Conservation (phyloP, 2,888 invertebrate genomes). For the Cheilosia pagana region DNA sequence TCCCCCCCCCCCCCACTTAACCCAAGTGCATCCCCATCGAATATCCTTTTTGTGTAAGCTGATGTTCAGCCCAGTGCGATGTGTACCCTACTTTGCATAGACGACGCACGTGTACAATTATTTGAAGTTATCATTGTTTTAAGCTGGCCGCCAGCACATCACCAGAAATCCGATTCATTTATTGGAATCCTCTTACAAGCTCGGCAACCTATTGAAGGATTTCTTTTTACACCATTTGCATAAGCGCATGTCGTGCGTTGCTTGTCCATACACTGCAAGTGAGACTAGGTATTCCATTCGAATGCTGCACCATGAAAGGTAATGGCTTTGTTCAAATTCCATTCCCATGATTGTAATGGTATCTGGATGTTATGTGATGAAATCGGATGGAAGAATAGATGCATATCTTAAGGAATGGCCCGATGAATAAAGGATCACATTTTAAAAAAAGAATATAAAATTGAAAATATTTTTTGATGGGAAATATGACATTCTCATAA, state of each 20-base stretch:
- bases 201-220: slow-evolving; percentile 24
- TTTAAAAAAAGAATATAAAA: background rate
- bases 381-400: slow-evolving; percentile 46
- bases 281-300: slow-evolving; percentile 17
- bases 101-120: slow-evolving; percentile 19
- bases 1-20: background rate
- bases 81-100: background rate
- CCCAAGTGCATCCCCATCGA: slow-evolving; percentile 8
- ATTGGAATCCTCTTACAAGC: slow-evolving; percentile 26
- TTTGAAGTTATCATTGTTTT: slow-evolving; percentile 53
- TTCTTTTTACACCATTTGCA: slow-evolving; percentile 29
- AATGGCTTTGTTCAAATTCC: slow-evolving; percentile 29
- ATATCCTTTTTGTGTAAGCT: slow-evolving; percentile 14
- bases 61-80: slow-evolving; percentile 4
- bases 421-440: background rate
- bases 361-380: slow-evolving; percentile 39
- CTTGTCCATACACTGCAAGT: slow-evolving; percentile 32
- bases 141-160: slow-evolving; percentile 11
- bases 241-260: slow-evolving; percentile 15
- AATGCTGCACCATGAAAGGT: slow-evolving; percentile 35
- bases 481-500: slow-evolving; percentile 6
- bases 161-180: slow-evolving; percentile 18
- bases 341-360: slow-evolving; percentile 16
- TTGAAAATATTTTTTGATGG: slow-evolving; percentile 6
- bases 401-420: slow-evolving; percentile 13